Evolutionary conservation across 2,888 invertebrate species (phyloP).

Genomic region (Hirtodrosophila duncani): DNA sequence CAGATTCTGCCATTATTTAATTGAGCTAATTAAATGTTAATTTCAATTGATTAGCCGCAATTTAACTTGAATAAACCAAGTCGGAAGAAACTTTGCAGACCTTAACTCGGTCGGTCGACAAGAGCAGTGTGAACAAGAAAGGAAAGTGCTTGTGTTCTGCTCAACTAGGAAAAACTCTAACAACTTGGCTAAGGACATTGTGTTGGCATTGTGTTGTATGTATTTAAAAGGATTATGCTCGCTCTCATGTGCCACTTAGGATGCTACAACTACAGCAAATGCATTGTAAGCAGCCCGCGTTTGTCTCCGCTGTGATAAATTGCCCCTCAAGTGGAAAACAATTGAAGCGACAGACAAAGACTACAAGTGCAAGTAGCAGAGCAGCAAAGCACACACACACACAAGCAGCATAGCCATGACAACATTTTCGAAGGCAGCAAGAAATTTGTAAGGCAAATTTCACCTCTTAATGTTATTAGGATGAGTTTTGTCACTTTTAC

Average conservation of each 20-base stretch:
- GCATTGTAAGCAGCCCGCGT: slow-evolving; percentile 58
- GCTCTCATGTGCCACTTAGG: slow-evolving; percentile 48
- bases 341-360: slow-evolving; percentile 52
- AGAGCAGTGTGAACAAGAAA: slow-evolving; percentile 10
- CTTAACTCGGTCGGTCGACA: slow-evolving; percentile 8
- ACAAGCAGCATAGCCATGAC: slow-evolving; percentile 3
- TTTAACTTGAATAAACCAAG: not conserved
- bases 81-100: not conserved
- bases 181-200: slow-evolving; percentile 33
- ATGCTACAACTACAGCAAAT: slow-evolving; percentile 36
- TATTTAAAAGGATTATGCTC: slow-evolving; percentile 70
- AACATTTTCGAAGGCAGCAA: too few relatives aligned
- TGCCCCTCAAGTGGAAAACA: slow-evolving; percentile 66
- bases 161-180: not conserved
- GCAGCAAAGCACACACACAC: slow-evolving; percentile 3
- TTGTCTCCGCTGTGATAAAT: slow-evolving; percentile 64
- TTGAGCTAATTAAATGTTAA: slow-evolving; percentile 42
- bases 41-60: slow-evolving; percentile 37
- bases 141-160: slow-evolving; percentile 6
- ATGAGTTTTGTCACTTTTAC: too few relatives aligned
- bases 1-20: slow-evolving; percentile 33
- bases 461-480: too few relatives aligned
- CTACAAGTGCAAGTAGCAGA: slow-evolving; percentile 4
- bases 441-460: too few relatives aligned
- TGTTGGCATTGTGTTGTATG: slow-evolving; percentile 43